phyloP scores from a whole-genome alignment of 2,888 invertebrate genomes.

The Lasioglossum marginatum region DNA sequence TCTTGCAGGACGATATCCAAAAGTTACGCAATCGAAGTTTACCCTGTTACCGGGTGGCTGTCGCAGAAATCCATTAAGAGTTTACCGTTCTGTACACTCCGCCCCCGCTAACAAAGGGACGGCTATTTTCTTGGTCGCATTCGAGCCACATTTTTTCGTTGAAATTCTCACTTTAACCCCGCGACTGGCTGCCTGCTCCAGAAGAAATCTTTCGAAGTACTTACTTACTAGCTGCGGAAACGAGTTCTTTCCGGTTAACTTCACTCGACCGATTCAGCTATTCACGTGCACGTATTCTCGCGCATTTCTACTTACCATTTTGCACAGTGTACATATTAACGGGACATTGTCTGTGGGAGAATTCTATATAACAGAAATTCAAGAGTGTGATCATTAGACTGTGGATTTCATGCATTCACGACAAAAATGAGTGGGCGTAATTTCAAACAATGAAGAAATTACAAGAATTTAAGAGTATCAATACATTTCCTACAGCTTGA shows the following conservation, averaged over 20 bases:
- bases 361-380: no score
- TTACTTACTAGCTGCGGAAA: neutral
- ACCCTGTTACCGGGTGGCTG: slow-evolving; percentile 17
- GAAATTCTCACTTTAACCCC: slow-evolving; percentile 7
- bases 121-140: slow-evolving; percentile 25
- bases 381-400: no score
- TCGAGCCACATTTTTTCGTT: slow-evolving; percentile 1
- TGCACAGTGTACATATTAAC: neutral
- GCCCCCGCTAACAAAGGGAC: slow-evolving; percentile 16
- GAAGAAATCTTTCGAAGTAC: neutral
- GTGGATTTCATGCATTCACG: no score
- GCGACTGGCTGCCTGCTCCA: neutral
- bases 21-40: slow-evolving; percentile 46
- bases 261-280: neutral
- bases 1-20: neutral
- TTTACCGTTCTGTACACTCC: slow-evolving; percentile 31
- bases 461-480: no score
- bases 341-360: neutral
- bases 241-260: slow-evolving; percentile 13
- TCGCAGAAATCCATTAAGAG: slow-evolving; percentile 42
- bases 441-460: no score
- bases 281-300: neutral
- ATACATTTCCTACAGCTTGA: no score
- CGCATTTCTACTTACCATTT: neutral
- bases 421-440: no score